phyloP scores from a whole-genome alignment of 2,888 invertebrate genomes.

The Rosalia funebris region DNA sequence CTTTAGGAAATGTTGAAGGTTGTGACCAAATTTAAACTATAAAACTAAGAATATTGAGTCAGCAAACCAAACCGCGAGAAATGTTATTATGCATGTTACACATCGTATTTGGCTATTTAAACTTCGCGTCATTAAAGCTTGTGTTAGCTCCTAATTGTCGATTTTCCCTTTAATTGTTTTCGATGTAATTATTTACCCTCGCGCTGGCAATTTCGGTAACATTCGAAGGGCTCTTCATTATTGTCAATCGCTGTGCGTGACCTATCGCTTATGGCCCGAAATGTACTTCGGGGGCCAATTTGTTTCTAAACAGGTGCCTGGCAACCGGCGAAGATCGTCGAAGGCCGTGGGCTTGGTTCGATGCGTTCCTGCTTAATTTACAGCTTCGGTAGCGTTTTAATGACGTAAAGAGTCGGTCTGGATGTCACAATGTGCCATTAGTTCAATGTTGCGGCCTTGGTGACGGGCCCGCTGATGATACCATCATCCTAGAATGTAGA shows the following conservation, averaged over 20 bases:
- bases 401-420: slow-evolving; percentile 29
- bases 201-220: slow-evolving; percentile 32
- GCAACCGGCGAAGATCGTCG: slow-evolving; percentile 27
- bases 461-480: slow-evolving; percentile 20
- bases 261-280: slow-evolving; percentile 22
- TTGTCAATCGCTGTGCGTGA: slow-evolving; percentile 34
- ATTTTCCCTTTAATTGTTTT: slow-evolving; percentile 35
- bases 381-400: slow-evolving; percentile 27
- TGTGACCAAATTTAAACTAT: too few species aligned
- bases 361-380: slow-evolving; percentile 29
- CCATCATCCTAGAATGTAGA: slow-evolving; percentile 20
- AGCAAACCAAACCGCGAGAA: too few species aligned
- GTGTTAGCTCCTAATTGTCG: slow-evolving; percentile 30
- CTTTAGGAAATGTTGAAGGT: too few species aligned
- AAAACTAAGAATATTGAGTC: too few species aligned
- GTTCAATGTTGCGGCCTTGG: slow-evolving; percentile 22
- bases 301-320: slow-evolving; percentile 36
- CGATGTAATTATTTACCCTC: slow-evolving; percentile 34
- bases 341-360: slow-evolving; percentile 17
- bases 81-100: too few species aligned
- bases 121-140: not conserved
- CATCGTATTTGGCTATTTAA: not conserved
- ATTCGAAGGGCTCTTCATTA: slow-evolving; percentile 39
- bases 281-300: slow-evolving; percentile 27
- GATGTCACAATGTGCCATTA: slow-evolving; percentile 32